Conservation (phyloP, 2,888 invertebrate species). For the Parnassius apollo region DNA sequence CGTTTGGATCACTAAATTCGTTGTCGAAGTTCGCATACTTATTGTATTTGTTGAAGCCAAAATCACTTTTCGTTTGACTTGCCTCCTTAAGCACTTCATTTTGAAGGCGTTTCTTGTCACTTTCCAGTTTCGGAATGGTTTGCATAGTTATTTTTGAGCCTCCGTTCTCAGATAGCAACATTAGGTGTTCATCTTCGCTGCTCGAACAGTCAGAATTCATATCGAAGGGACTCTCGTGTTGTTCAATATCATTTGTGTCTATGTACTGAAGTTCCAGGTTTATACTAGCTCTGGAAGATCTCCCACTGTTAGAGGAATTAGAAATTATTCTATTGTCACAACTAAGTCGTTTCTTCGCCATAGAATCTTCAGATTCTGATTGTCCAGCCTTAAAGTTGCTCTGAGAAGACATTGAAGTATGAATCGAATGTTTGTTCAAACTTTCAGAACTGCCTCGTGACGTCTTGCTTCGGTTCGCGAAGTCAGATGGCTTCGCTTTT, state of each 20-base stretch:
- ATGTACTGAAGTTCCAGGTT: slow-evolving; percentile 70
- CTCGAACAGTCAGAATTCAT: slow-evolving; percentile 71
- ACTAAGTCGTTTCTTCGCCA: slow-evolving; percentile 66
- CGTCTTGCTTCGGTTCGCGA: slow-evolving; percentile 48
- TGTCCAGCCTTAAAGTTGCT: slow-evolving; percentile 60
- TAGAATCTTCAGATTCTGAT: slow-evolving; percentile 72
- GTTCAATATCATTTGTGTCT: slow-evolving; percentile 54
- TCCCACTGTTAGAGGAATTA: slow-evolving; percentile 49
- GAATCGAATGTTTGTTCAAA: slow-evolving; percentile 53
- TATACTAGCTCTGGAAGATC: slow-evolving; percentile 66
- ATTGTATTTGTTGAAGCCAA: slow-evolving; percentile 63
- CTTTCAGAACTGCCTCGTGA: slow-evolving; percentile 60
- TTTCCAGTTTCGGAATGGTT: slow-evolving; percentile 44
- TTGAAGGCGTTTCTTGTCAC: slow-evolving; percentile 50
- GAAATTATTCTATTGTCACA: slow-evolving; percentile 70
- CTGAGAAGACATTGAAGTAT: slow-evolving; percentile 62
- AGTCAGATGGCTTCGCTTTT: slow-evolving; percentile 54
- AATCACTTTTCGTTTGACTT: slow-evolving; percentile 58
- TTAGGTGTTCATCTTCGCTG: slow-evolving; percentile 74
- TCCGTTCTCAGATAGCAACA: slow-evolving; percentile 71
- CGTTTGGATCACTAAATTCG: slow-evolving; percentile 72
- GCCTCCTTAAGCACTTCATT: slow-evolving; percentile 70
- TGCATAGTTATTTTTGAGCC: slow-evolving; percentile 76
- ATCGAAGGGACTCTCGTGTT: slow-evolving; percentile 54
- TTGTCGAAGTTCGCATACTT: slow-evolving; percentile 74